Evolutionary conservation across 2,113 vertebrate species (phyloP), one percentile per base, ranked within the genome.

Genomic region (Rhea pennata): DNA sequence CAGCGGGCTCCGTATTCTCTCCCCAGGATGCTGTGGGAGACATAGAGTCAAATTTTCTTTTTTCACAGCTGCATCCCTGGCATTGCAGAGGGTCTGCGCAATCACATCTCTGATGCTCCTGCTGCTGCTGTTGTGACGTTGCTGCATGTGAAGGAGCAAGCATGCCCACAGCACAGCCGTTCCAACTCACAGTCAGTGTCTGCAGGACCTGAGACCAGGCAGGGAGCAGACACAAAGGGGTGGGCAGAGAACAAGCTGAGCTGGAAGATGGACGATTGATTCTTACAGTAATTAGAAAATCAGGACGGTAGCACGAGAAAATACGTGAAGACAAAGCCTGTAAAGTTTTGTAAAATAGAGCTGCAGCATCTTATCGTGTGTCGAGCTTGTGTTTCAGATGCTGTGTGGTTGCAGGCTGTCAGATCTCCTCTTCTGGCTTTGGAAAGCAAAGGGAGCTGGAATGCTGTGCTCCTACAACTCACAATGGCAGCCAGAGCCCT

Each of bases 21-120:
- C 76, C 77, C 88, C 65, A 81, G 76, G 72, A 92, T 74, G 88
- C 95, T 94, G 61, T 46, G 46, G 75, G 77, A 92, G 92, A 94
- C 46, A 95, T 6, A 90, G 79, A 94, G 69, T 83, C 85, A 86
- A 75, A 24, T 46, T 82, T 82, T 73, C 74, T 81, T 83, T 33
- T 7, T 23, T 92, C 72, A 97, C 96, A 97, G 97, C 97, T 97
- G 97, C 98, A 98, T 97, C 96, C 90, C 85, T 95, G 97, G 93
- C 97, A 97, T 97, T 97, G 98, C 97, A 97, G 98, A 96, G 96
- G 97, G 96, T 96, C 98, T 98, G 98, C 98, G 98, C 98, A 98
- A 97, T 97, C 95, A 94, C 97, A 96, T 95, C 97, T 59, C 95
- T 71, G 82, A 39, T 62, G 95, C 95, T 95, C 80, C 87, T 40